Percentiles rank a stretch among this genome's conserved stretches.
Conservation (phyloP, 35 echinoderm and acorn worm genomes). For the Stichopus chloronotus region DNA sequence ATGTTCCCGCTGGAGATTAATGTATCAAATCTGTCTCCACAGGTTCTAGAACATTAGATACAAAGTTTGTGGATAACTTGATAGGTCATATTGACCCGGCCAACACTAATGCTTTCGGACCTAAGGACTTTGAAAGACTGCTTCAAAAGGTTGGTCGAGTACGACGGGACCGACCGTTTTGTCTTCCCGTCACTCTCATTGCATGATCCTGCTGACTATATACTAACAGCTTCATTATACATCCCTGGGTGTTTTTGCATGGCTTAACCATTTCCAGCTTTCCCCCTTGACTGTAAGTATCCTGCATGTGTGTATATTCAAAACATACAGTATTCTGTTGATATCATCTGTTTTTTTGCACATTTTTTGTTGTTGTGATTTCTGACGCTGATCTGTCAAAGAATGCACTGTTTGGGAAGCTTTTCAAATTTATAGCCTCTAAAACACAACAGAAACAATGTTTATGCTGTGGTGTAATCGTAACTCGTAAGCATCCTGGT, state of each 20-base stretch:
- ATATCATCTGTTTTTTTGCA: neutral
- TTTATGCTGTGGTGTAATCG: no score
- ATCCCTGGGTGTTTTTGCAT: neutral
- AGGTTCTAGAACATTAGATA: conserved; percentile 43
- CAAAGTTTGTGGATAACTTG: conserved; percentile 68
- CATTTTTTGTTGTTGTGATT: neutral
- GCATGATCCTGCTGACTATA: neutral
- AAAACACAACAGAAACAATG: no score
- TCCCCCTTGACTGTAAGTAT: neutral
- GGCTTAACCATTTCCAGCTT: neutral
- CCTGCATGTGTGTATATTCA: neutral
- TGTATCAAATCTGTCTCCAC: neutral
- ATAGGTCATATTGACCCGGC: conserved; percentile 72
- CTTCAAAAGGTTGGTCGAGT: conserved; percentile 71
- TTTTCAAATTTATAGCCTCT: no score
- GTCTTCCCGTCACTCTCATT: neutral
- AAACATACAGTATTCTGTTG: neutral
- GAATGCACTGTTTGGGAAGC: no score
- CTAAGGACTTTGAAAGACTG: conserved; percentile 78
- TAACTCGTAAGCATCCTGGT: no score
- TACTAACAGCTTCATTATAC: neutral
- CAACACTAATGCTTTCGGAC: conserved; percentile 64
- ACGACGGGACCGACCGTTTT: neutral
- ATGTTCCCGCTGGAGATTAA: no score
- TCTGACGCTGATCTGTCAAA: no score